These are phyloP conservation scores for Mesochorus sp. DNA, from an alignment of 2,888 invertebrate species.

Conservation along the genomic window DNA sequence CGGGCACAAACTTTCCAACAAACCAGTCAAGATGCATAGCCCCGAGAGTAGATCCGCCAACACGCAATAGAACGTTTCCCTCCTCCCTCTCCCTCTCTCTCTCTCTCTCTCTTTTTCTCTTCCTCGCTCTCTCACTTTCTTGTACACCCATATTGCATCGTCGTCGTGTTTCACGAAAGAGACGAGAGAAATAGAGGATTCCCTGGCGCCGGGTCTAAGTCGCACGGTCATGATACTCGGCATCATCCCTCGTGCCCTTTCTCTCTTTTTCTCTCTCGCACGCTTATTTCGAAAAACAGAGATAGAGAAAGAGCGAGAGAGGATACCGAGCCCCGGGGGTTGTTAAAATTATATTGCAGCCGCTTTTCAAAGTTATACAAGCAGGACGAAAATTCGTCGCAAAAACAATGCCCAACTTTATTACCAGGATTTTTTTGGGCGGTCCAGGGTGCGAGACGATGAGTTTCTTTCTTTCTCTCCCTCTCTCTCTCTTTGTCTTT, in stretches of 20 bases:
- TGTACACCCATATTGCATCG: conserved; percentile 12
- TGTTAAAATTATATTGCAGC: conserved; percentile 80
- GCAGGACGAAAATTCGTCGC: conserved; percentile 72
- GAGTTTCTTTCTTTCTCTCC: conserved; percentile 36
- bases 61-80: background rate
- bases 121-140: no score
- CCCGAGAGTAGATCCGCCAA: conserved; percentile 11
- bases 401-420: conserved; percentile 80
- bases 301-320: conserved; percentile 3
- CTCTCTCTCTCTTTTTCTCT: background rate
- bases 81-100: background rate
- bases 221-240: conserved; percentile 57
- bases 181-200: conserved; percentile 22
- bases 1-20: conserved; percentile 45
- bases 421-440: conserved; percentile 64
- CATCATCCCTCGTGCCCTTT: conserved; percentile 38
- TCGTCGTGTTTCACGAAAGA: conserved; percentile 25
- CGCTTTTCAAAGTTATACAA: conserved; percentile 72
- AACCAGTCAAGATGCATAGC: conserved; percentile 29
- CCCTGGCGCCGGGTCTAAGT: conserved; percentile 50
- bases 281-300: conserved; percentile 44
- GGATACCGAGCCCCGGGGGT: conserved; percentile 60
- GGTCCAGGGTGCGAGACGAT: conserved; percentile 25
- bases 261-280: conserved; percentile 13
- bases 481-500: conserved; percentile 33